Conservation (phyloP, 1,140 invertebrate species). For the Octopus bimaculoides region DNA sequence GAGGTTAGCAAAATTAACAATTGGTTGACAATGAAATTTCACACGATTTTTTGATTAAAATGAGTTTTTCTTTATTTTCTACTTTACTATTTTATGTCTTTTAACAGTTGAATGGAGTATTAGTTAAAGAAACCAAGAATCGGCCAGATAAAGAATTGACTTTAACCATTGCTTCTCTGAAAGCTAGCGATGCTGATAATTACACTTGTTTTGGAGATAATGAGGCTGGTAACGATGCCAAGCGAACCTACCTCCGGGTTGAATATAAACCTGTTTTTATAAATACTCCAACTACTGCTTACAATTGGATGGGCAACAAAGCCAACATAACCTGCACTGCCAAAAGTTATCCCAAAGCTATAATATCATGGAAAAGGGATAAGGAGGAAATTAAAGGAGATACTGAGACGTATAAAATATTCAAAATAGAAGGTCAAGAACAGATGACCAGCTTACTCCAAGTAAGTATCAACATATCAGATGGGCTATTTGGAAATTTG, state of each 20-base stretch:
- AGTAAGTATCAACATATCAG: neutral
- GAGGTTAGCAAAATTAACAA: neutral
- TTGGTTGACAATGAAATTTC: neutral
- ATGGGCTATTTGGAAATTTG: too few relatives aligned
- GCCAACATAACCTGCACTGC: neutral
- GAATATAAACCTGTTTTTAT: neutral
- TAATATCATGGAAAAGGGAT: neutral
- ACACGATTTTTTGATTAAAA: too few relatives aligned
- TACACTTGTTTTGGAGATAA: neutral
- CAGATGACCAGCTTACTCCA: neutral
- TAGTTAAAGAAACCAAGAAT: too few relatives aligned
- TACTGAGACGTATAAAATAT: neutral
- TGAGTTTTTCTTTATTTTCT: too few relatives aligned
- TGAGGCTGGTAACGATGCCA: neutral
- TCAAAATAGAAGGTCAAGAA: neutral
- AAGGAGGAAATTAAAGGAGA: neutral
- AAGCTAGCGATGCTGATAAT: neutral
- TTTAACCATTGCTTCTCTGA: neutral
- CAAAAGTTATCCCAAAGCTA: neutral
- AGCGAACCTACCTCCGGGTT: neutral
- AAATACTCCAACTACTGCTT: neutral
- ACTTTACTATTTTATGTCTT: too few relatives aligned
- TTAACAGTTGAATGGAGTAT: too few relatives aligned
- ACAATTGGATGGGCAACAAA: conserved; percentile 7
- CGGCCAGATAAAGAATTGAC: neutral